phyloP scores from a whole-genome alignment of 2,113 vertebrate genomes.

The Anolis sagrei region DNA sequence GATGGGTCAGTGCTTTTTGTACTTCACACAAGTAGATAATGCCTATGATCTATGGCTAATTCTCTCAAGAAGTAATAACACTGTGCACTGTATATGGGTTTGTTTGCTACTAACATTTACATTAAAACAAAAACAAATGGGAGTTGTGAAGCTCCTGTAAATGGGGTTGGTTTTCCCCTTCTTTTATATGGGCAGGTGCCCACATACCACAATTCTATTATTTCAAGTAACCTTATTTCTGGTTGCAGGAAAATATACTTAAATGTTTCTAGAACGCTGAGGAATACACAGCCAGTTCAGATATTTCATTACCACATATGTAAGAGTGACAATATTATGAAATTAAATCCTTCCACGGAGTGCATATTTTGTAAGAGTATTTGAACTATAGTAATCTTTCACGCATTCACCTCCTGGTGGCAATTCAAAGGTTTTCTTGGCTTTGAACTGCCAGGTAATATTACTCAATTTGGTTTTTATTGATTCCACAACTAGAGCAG shows the following conservation, averaged over 20 bases:
- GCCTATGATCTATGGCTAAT: background rate
- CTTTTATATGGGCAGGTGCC: background rate
- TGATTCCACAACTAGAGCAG: background rate
- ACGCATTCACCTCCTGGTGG: background rate
- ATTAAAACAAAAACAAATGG: background rate
- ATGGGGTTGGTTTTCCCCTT: background rate
- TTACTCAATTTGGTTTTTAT: background rate
- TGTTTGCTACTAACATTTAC: background rate
- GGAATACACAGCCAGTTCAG: background rate
- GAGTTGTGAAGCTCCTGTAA: background rate
- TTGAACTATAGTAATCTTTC: background rate
- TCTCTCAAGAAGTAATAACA: background rate
- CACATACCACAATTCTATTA: background rate
- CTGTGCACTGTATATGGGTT: background rate
- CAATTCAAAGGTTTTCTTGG: too few species aligned
- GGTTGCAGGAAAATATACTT: background rate
- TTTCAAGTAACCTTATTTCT: constrained; percentile 4
- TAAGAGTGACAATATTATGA: background rate
- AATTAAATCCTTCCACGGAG: background rate
- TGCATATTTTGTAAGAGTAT: too few species aligned
- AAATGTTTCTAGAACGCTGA: background rate
- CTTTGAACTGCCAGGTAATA: background rate
- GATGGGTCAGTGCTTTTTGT: background rate
- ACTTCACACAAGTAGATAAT: background rate
- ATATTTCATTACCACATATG: background rate